phyloP scores from a whole-genome alignment of 2,113 vertebrate species.

The Calyptommatus sinebrachiatus region DNA sequence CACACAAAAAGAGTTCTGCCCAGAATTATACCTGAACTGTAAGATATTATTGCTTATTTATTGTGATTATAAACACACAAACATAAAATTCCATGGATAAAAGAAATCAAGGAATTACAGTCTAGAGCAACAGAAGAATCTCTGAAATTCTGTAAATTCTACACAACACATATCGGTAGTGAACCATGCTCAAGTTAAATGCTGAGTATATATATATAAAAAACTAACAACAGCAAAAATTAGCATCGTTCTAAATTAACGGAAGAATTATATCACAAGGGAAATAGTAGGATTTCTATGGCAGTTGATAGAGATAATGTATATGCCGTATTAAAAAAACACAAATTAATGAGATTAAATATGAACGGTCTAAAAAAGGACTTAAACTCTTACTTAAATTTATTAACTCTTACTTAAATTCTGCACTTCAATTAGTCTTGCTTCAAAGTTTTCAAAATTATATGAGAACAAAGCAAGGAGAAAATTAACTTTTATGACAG shows the following conservation, averaged over 20 bases:
- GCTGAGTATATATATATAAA: too few species aligned
- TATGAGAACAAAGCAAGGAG: slow-evolving; percentile 25
- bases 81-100: too few species aligned
- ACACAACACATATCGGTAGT: too few species aligned
- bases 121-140: too few species aligned
- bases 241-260: too few species aligned
- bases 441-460: neutral
- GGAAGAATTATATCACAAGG: neutral
- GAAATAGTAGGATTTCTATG: neutral
- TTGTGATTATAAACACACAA: too few species aligned
- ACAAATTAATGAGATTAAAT: neutral
- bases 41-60: neutral
- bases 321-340: slow-evolving; percentile 6
- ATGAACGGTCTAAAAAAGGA: slow-evolving; percentile 8
- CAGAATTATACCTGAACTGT: neutral
- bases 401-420: neutral
- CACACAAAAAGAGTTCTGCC: neutral
- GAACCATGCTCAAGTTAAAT: too few species aligned
- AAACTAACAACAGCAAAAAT: too few species aligned
- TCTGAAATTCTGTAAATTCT: too few species aligned
- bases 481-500: slow-evolving; percentile 1
- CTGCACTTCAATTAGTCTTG: too few species aligned
- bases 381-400: neutral
- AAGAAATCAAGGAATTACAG: too few species aligned
- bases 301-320: neutral